A percentile compares a stretch with the other conserved stretches of the same genome.
Conservation (phyloP, 1,140 invertebrate genomes). For the Mamestra configurata region DNA sequence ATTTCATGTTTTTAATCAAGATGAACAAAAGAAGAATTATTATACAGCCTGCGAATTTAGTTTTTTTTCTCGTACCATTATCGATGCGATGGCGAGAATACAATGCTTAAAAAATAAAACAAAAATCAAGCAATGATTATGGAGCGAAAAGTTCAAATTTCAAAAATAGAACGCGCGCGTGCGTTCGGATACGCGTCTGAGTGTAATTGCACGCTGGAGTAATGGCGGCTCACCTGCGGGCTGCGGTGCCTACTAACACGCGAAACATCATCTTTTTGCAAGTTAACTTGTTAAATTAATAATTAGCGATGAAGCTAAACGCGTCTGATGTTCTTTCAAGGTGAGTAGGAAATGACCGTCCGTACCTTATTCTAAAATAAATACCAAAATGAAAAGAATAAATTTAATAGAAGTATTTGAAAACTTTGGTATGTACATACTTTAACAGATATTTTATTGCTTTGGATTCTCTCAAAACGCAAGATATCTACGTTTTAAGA, state of each 20-base stretch:
- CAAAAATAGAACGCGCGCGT: conserved; percentile 65
- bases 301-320: conserved; percentile 41
- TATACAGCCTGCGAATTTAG: not conserved
- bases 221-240: conserved; percentile 45
- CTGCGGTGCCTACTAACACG: conserved; percentile 53
- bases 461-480: not conserved
- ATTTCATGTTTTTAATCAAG: conserved; percentile 28
- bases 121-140: conserved; percentile 51
- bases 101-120: conserved; percentile 46
- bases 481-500: too few species aligned
- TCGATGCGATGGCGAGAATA: not conserved
- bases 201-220: conserved; percentile 58
- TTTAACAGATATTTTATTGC: not conserved
- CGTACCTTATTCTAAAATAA: not conserved
- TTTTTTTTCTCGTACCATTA: not conserved
- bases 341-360: not conserved
- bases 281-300: conserved; percentile 47
- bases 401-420: too few species aligned
- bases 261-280: conserved; percentile 59
- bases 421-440: too few species aligned
- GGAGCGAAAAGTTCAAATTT: conserved; percentile 58
- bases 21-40: conserved; percentile 3
- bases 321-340: conserved; percentile 4
- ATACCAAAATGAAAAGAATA: not conserved
- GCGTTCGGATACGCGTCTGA: conserved; percentile 59